Base-by-base conservation (phyloP, 2,888 invertebrate species). In the Caenorhabditis wallacei region DNA sequence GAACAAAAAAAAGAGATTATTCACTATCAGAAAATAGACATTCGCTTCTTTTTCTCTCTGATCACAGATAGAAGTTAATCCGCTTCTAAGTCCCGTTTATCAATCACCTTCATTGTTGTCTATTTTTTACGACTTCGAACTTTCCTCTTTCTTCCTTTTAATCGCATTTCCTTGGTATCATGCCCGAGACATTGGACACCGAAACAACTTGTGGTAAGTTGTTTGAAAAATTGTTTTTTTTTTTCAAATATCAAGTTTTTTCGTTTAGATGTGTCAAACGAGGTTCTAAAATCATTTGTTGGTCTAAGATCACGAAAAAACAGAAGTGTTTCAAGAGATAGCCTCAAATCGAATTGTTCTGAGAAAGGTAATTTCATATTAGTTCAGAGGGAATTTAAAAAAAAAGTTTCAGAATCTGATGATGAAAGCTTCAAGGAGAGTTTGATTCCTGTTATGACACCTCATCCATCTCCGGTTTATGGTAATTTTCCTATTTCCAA, bases 291-390 rank as follows among this genome's bases (percentile, higher is more conserved):
- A 4, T 30, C 70, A 30, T 71, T 71, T 61, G 35, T 10, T 5
- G 51, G 24, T 0, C 1, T 61, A 10, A 48, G 61, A 0, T 11
- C 20, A 7, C 71, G 71, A 24, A 4, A 0, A 8, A 40, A 22
- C 53, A 35, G 71, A 13, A 71, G 71, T 53, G n/a, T n/a, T 22
- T 61, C 71, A 1, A 18, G 24, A 8, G 71, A 71, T 11, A 71
- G 71, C 40, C 26, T 3, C 0, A 61, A 22, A 35, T 61, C 71
- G 2, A 40, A 16, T 13, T 35, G 18, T 26, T 53, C 71, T 1
- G 61, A 53, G 18, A 35, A 18, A 40, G 61, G 71, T 71, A 61
- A 43, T n/a, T n/a, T n/a, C n/a, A n/a, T n/a, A n/a, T n/a, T n/a
- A 20, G 24, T 10, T n/a, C 0, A 0, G 35, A 57, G 7, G 18